Evolutionary conservation across 2,797 vertebrate species (phyloP), one percentile per base, ranked within the genome.

Genomic region (Bradypodion ventrale): DNA sequence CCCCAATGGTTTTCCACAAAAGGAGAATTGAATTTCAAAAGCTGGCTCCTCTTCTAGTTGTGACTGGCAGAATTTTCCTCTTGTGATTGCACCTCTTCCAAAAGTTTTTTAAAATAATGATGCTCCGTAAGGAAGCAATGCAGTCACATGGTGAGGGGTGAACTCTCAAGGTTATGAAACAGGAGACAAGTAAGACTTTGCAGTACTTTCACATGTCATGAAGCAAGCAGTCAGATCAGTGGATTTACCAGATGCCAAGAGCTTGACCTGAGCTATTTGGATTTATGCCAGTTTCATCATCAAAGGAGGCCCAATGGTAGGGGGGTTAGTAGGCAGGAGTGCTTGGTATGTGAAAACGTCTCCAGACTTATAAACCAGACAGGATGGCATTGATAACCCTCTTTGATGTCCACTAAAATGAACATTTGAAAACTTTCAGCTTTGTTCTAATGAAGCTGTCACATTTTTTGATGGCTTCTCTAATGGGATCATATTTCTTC

Each of bases 261-360:
- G 60, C 35, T n/a, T 79, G 76, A 73, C 35, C 44, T 32, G 13
- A 40, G 63, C 63, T 76, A 27, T 70, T 78, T 84, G 83, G 83
- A 80, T 74, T 85, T 52, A 72, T 80, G 83, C 76, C 60, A 79
- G 42, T 46, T 49, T 84, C 49, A 52, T 42, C 29, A 42, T 79
- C 35, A 65, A 78, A 84, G 73, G 32, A 79, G 60, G 49, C 42
- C 42, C 44, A 40, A 69, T 25, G 27, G 5, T 59, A n/a, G 32
- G 15, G 25, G 25, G 7, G 13, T n/a, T 9, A 73, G 16, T 52
- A 74, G 44, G 21, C 65, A 69, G 60, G 29, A 23, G 52, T 65
- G 49, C 32, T 79, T 63, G 44, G 13, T 42, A 56, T 52, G 66
- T 19, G 40, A 77, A 83, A 21, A 25, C 60, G 82, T 65, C 46